These are phyloP conservation scores for Tetheella fluctuosa DNA, from an alignment of 2,888 invertebrate genomes.

Conservation along the genomic window DNA sequence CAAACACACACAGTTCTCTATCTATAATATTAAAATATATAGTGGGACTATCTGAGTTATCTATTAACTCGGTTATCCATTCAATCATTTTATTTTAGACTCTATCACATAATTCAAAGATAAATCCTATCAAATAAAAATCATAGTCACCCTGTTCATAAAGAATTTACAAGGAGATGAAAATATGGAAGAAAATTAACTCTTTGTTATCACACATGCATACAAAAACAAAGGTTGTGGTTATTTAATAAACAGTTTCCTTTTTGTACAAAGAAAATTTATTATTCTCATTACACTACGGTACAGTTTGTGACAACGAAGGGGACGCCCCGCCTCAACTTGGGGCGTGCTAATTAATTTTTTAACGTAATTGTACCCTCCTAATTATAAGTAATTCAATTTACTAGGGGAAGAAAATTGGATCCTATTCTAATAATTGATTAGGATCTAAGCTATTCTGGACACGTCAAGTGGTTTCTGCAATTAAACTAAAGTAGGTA, in stretches of 20 bases:
- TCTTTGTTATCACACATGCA: conserved; percentile 50
- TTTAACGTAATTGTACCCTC: conserved; percentile 26
- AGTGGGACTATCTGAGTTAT: no score
- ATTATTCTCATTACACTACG: conserved; percentile 47
- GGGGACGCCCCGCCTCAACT: conserved; percentile 11
- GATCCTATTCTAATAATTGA: conserved; percentile 25
- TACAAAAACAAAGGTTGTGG: conserved; percentile 45
- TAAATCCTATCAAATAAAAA: conserved; percentile 17
- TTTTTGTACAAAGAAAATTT: conserved; percentile 51
- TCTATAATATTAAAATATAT: no score
- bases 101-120: not conserved
- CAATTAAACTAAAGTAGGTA: no score
- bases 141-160: conserved; percentile 23
- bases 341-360: conserved; percentile 30
- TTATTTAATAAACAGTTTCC: conserved; percentile 56
- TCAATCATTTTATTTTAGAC: no score
- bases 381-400: conserved; percentile 18
- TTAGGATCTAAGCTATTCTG: conserved; percentile 17
- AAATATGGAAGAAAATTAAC: conserved; percentile 51
- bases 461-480: not conserved
- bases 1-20: no score
- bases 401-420: conserved; percentile 22
- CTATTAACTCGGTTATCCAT: no score
- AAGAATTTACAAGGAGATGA: conserved; percentile 32
- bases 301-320: conserved; percentile 27